A percentile compares a stretch with the other conserved stretches of the same genome.
Evolutionary conservation across 1,140 invertebrate genomes (phyloP).

Genomic region (Temnothorax nylanderi): DNA sequence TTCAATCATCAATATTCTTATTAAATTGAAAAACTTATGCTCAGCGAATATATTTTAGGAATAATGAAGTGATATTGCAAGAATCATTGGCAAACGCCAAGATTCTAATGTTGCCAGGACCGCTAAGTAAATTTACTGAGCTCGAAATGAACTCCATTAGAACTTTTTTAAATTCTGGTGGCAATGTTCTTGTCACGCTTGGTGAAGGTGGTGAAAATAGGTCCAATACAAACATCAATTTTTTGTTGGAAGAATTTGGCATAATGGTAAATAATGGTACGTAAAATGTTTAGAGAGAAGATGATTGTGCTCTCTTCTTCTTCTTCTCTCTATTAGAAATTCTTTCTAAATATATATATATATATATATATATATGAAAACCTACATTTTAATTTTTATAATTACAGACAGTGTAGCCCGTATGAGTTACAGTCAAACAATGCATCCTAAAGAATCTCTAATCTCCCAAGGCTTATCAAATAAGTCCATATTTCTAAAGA

Average conservation of each 20-base stretch:
- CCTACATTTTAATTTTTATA: slow-evolving; percentile 52
- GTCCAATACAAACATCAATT: slow-evolving; percentile 98
- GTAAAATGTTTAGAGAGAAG: slow-evolving; percentile 63
- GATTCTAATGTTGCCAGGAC: slow-evolving; percentile 94
- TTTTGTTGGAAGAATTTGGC: slow-evolving; percentile 97
- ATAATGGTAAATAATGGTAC: slow-evolving; percentile 97
- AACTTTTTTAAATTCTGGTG: slow-evolving; percentile 93
- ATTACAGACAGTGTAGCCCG: slow-evolving; percentile 95
- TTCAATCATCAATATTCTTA: neutral
- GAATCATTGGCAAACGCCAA: slow-evolving; percentile 91
- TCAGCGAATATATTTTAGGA: slow-evolving; percentile 85
- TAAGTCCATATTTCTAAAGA: slow-evolving; percentile 87
- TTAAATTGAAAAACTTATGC: neutral
- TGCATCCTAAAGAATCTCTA: slow-evolving; percentile 99
- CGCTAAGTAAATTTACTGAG: slow-evolving; percentile 96
- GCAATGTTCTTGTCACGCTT: slow-evolving; percentile 94
- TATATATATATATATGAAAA: no score
- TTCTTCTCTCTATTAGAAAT: neutral
- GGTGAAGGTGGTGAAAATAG: slow-evolving; percentile 96
- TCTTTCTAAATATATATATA: neutral
- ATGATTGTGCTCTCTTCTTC: neutral
- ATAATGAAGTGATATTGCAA: slow-evolving; percentile 92
- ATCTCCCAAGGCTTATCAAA: slow-evolving; percentile 95
- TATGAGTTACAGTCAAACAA: slow-evolving; percentile 98
- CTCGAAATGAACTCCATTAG: slow-evolving; percentile 92